Evolutionary conservation across 2,888 invertebrate genomes (phyloP).

Genomic region (Sphaerophoria taeniata): DNA sequence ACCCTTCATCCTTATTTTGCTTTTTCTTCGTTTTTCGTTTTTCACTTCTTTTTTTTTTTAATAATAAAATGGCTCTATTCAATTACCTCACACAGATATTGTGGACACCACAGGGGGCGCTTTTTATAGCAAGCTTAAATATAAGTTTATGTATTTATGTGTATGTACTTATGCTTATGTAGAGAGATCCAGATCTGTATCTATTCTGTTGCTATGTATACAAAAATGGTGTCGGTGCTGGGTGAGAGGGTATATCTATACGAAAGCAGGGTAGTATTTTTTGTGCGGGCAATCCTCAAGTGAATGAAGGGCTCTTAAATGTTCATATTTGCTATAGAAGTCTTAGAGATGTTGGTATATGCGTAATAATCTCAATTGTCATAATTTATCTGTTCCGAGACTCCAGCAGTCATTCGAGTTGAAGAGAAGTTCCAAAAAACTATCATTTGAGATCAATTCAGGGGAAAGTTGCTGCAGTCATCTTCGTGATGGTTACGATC

Average conservation of each 20-base stretch:
- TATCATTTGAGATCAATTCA: too few relatives aligned
- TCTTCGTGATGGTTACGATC: too few relatives aligned
- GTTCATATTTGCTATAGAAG: too few relatives aligned
- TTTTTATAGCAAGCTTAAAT: conserved; percentile 23
- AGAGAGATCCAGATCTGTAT: conserved; percentile 36
- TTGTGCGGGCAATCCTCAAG: not conserved
- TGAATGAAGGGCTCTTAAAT: too few relatives aligned
- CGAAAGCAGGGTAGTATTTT: conserved; percentile 21
- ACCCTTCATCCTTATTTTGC: conserved; percentile 75
- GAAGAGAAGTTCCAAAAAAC: too few relatives aligned
- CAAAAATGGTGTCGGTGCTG: not conserved
- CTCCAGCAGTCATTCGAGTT: too few relatives aligned
- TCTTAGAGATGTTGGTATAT: too few relatives aligned
- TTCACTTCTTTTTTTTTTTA: conserved; percentile 48
- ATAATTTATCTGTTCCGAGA: too few relatives aligned
- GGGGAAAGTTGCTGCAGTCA: too few relatives aligned
- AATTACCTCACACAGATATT: conserved; percentile 76
- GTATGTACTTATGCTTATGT: not conserved
- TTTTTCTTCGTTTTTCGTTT: conserved; percentile 36
- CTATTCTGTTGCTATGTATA: conserved; percentile 39
- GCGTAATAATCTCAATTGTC: too few relatives aligned
- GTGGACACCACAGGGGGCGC: conserved; percentile 71
- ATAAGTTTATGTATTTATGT: conserved; percentile 10
- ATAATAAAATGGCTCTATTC: conserved; percentile 76
- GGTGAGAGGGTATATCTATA: not conserved